Evolutionary conservation across 2,113 vertebrate species (phyloP), one percentile per base, ranked within the genome.

Genomic region (Jaculus jaculus): DNA sequence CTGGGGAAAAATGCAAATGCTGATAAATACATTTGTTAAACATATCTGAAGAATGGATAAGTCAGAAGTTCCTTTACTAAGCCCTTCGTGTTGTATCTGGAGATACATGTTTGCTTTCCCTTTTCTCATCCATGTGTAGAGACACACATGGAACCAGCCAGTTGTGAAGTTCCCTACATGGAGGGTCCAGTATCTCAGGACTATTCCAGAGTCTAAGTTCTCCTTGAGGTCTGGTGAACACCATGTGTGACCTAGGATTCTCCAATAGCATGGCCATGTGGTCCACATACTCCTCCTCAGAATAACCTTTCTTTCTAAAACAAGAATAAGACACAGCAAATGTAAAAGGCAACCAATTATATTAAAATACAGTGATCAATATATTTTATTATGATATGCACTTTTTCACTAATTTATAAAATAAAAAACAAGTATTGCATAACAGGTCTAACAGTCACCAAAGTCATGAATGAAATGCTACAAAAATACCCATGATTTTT

Each of bases 321-420:
- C 30, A 75, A 92, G 58, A 88, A 83, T 61, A 58, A 94, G 68
- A 61, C n/a, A 90, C 2, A 75, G 23, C 83, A 39, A 26, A 93
- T 42, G 20, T 63, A 61, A 91, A 93, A 58, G 30, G 32, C 93
- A 94, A 37, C 9, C 16, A 80, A 60, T 63, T 81, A 54, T 51
- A 84, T 54, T 80, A 28, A 87, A 87, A 94, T 93, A 61, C 0
- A 61, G 7, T 61, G 78, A 78, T 54, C 39, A 63, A 91, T 89
- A 42, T 87, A 74, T 94, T 92, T 91, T 72, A 84, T 71, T 75
- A 84, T 32, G 54, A 65, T 78, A 60, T 2, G 1, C 21, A 16
- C 30, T 84, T 87, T n/a, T 84, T 92, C 42, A 74, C 28, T 78
- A 92, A 69, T 81, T 5, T 66, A 71, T 61, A 89, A 89, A 92